These are phyloP conservation scores for Tragelaphus buxtoni DNA, from an alignment of 2,113 vertebrate genomes.

Conservation along the genomic window DNA sequence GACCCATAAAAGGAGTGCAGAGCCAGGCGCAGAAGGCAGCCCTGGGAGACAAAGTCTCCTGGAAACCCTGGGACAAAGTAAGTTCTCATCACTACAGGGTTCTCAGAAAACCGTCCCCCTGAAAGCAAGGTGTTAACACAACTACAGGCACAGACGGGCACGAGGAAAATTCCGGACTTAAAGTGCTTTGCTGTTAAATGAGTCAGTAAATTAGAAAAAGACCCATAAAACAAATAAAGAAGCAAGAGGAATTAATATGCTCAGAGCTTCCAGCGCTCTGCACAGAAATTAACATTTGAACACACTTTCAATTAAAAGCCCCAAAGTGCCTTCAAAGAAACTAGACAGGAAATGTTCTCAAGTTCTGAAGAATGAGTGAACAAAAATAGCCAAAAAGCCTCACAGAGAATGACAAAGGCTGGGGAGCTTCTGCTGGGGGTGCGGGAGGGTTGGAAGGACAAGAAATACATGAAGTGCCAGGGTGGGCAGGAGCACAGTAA, in stretches of 20 bases:
- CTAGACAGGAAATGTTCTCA: neutral
- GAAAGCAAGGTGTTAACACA: neutral
- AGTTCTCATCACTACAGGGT: neutral
- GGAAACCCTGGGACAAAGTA: neutral
- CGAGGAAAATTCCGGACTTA: neutral
- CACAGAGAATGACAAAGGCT: fast-evolving
- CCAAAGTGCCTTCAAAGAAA: neutral
- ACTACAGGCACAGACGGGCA: neutral
- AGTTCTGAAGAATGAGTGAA: neutral
- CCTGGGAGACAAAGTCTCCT: neutral
- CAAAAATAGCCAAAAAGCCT: neutral
- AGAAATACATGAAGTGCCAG: fast-evolving
- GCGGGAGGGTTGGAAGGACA: too few species aligned
- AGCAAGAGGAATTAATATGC: neutral
- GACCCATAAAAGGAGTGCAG: neutral
- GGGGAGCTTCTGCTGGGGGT: too few species aligned
- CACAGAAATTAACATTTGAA: neutral
- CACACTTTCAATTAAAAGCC: neutral
- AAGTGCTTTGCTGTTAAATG: neutral
- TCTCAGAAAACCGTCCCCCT: fast-evolving
- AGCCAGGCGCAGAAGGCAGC: fast-evolving
- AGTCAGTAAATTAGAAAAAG: neutral
- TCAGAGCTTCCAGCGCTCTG: neutral
- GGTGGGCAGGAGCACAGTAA: neutral
- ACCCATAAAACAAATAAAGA: neutral